Base-by-base conservation (phyloP, 2,113 vertebrate species). In the Notiomystis cincta region DNA sequence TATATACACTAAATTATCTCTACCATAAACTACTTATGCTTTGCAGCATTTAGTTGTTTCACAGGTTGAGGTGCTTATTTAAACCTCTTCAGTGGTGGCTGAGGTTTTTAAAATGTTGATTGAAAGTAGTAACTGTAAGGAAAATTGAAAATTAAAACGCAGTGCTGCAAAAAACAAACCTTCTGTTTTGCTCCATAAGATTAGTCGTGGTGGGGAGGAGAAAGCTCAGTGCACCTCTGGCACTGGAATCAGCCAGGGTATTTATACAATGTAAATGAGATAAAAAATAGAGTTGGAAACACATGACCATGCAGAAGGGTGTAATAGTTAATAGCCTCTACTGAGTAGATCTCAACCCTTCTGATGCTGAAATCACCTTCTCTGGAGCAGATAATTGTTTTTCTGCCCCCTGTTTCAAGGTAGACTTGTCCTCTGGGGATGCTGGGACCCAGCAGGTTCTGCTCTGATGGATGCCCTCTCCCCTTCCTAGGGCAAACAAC, bases 1-100 rank as follows among this genome's bases (percentile, higher is more conserved):
- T 97, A 96, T 84, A 66, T 94, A 90, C 81, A 83, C 75, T 92
- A 90, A 96, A 96, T 96, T 96, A 91, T 84, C 88, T 97, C 90
- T 67, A 66, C 82, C 90, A 82, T 90, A 94, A 97, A 95, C 13
- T 31, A 45, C 11, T 64, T 82, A 23, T 18, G 18, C 33, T 97
- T 96, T 75, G 27, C 82, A 92, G 69, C 81, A 64, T 97, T 97
- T 94, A 90, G 60, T 94, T 94, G 78, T 72, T 90, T 87, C 54
- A 56, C 25, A n/a, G 65, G 87, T 93, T 96, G 95, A 89, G 79
- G 48, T 92, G 65, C 95, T 75, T 95, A 54, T 93, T 97, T 92
- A 94, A 97, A 91, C 37, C n/a, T 82, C 67, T 90, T 38, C 53
- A 93, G 57, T 80, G 82, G 44, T 61, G 48, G 37, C 47, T 82